These are phyloP conservation scores for Ligdia adustata DNA, from an alignment of 2,888 invertebrate genomes.

Conservation along the genomic window DNA sequence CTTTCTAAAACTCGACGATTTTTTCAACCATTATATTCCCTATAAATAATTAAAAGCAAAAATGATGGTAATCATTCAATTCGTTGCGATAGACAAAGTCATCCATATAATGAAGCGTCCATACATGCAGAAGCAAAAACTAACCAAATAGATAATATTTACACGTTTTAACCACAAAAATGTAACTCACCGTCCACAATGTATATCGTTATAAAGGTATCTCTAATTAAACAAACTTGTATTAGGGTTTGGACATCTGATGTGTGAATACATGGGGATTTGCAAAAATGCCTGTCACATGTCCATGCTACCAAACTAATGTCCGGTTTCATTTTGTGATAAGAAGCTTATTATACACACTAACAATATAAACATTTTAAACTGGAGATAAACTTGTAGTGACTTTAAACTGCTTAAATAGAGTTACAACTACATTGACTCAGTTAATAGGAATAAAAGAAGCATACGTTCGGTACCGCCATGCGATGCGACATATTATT, in stretches of 20 bases:
- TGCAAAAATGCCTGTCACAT: no score
- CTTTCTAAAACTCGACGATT: no score
- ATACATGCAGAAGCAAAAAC: constrained; percentile 29
- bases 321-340: no score
- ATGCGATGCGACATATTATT: constrained; percentile 24
- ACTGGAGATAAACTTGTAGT: constrained; percentile 29
- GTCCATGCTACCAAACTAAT: no score
- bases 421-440: constrained; percentile 38
- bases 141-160: constrained; percentile 27
- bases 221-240: no score
- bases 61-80: background rate
- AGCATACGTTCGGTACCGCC: constrained; percentile 29
- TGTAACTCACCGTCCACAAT: no score
- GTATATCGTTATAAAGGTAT: no score
- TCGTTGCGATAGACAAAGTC: constrained; percentile 7
- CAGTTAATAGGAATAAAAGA: constrained; percentile 37
- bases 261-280: no score
- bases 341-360: no score
- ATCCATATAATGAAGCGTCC: constrained; percentile 7
- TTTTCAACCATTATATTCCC: no score
- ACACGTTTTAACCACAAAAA: background rate
- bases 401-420: constrained; percentile 30
- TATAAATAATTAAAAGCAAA: background rate
- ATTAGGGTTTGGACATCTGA: no score
- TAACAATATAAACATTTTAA: constrained; percentile 33